These are phyloP conservation scores for Pheosia gnoma DNA, from an alignment of 2,888 invertebrate species.

Conservation along the genomic window DNA sequence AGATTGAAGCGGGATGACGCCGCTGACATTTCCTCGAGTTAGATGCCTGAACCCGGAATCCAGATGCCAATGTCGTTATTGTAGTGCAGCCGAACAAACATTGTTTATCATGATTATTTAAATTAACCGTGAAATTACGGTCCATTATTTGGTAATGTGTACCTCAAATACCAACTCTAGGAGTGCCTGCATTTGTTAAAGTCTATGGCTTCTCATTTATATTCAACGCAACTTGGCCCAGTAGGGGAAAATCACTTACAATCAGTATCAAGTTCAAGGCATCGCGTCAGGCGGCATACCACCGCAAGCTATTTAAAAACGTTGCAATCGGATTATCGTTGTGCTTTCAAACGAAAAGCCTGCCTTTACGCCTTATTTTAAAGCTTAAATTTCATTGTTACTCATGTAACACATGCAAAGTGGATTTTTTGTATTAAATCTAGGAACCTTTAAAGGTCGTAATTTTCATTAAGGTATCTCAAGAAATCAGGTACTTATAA, in stretches of 20 bases:
- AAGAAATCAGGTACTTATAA: slow-evolving; percentile 61
- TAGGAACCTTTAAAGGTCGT: slow-evolving; percentile 68
- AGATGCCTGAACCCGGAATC: slow-evolving; percentile 77
- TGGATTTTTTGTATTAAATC: slow-evolving; percentile 50
- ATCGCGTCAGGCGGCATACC: slow-evolving; percentile 46
- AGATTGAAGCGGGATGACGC: slow-evolving; percentile 59
- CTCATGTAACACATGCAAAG: slow-evolving; percentile 5
- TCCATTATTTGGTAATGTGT: slow-evolving; percentile 19
- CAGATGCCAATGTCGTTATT: slow-evolving; percentile 47
- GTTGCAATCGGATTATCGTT: slow-evolving; percentile 16
- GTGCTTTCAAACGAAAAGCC: slow-evolving; percentile 25
- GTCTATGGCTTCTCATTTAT: not conserved
- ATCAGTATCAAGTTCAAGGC: slow-evolving; percentile 56
- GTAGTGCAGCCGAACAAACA: slow-evolving; percentile 34
- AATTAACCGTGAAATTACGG: slow-evolving; percentile 16
- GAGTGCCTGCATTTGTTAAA: not conserved
- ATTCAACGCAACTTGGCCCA: slow-evolving; percentile 8
- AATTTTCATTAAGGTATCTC: slow-evolving; percentile 57
- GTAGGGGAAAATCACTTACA: slow-evolving; percentile 36
- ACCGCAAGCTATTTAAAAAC: slow-evolving; percentile 43
- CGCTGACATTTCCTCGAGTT: slow-evolving; percentile 69
- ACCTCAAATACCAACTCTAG: too few species aligned
- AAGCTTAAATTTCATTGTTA: slow-evolving; percentile 44
- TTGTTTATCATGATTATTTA: slow-evolving; percentile 33
- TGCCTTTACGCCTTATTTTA: slow-evolving; percentile 31